phyloP scores from a whole-genome alignment of 2,113 vertebrate genomes.

The Formicarius rufipectus region DNA sequence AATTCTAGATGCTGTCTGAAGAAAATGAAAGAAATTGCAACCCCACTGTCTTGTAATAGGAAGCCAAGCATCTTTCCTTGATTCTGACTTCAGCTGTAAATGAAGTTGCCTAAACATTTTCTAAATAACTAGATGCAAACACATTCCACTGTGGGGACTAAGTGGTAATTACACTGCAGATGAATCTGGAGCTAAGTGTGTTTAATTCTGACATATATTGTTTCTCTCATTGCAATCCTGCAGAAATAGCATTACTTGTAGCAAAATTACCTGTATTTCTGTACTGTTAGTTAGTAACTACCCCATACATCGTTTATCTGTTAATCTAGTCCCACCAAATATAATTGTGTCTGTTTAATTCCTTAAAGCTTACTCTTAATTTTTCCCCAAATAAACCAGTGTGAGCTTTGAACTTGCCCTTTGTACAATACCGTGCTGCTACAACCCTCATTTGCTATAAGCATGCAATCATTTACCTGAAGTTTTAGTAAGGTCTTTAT shows the following conservation, averaged over 20 bases:
- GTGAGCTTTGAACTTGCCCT: neutral
- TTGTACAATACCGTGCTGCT: neutral
- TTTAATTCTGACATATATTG: neutral
- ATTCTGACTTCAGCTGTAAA: neutral
- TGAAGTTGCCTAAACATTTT: neutral
- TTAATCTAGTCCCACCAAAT: neutral
- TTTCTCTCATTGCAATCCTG: neutral
- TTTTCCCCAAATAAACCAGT: neutral
- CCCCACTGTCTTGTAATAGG: neutral
- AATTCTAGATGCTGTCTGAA: neutral
- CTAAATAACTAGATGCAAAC: neutral
- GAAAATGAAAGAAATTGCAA: neutral
- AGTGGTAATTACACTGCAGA: neutral
- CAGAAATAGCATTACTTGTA: neutral
- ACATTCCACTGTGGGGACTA: neutral
- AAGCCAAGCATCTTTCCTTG: neutral
- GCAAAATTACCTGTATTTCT: neutral
- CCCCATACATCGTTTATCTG: neutral
- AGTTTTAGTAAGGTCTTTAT: neutral
- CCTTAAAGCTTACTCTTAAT: neutral
- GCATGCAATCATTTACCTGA: neutral
- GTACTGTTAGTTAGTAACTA: neutral
- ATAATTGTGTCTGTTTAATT: neutral
- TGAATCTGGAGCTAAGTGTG: neutral
- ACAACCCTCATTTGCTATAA: neutral